Base-by-base conservation (phyloP, 2,113 vertebrate species). In the Carassius auratus region DNA sequence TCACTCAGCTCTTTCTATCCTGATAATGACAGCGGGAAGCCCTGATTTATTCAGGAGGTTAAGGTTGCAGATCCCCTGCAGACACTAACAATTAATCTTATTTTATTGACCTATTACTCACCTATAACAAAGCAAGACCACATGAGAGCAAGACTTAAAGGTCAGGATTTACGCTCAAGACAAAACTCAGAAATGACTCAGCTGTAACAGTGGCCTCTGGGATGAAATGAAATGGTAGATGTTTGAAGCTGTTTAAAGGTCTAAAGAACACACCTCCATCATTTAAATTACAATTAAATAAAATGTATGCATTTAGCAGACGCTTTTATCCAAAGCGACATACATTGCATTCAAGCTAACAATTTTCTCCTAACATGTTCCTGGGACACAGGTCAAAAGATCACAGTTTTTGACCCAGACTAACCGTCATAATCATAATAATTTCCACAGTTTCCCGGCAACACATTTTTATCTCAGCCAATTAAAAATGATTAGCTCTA, bases 31-130 rank as follows among this genome's bases (percentile, higher is more conserved):
- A 71, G 81, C n/a, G 59, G 55, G 38, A 78, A 80, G 36, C 36
- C 21, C 3, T 48, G 61, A 85, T 69, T 76, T 85, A 68, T 81
- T n/a, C 55, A 83, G 59, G 85, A 33, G 90, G 91, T 92, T 90
- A 93, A 93, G 90, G 89, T 92, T 92, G 85, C 85, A 89, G 86
- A 88, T 85, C 83, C 75, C 92, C 88, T 69, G 76, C 71, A 71
- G 86, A 71, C 55, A 66, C 74, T 42, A 69, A 21, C 26, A 57
- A 87, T 87, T 81, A 76, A 82, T 50, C 76, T n/a, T 23, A 23
- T 10, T 62, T 74, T 83, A 85, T 57, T 66, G 36, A 79, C n/a
- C 55, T 55, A 59, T 87, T 85, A 78, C 76, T 86, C 64, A 59
- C 23, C 8, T 48, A 36, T 36, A 50, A 68, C 62, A 57, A 86